Percentiles rank a stretch among this genome's conserved stretches.
Conservation (phyloP, 2,113 vertebrate genomes). For the Chelonoidis abingdonii region DNA sequence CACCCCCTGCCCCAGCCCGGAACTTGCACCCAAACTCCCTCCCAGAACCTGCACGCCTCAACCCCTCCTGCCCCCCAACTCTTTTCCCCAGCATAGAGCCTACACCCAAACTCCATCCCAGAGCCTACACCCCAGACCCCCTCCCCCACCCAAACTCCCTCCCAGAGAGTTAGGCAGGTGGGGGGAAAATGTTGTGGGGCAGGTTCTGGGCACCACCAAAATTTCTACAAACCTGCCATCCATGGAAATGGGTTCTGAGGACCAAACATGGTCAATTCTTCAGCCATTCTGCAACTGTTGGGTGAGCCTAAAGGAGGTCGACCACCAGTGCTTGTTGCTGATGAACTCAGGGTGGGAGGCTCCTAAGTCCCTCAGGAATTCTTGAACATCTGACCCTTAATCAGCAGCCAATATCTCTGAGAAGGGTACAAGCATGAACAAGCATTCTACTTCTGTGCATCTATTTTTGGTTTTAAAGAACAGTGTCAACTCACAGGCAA, state of each 20-base stretch:
- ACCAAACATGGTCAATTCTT: background rate
- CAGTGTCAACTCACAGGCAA: background rate
- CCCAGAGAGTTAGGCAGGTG: no score
- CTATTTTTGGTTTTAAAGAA: conserved; percentile 25
- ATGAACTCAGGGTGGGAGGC: background rate
- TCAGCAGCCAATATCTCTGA: background rate
- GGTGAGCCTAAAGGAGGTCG: background rate
- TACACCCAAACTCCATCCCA: no score
- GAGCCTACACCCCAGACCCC: no score
- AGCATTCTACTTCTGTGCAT: background rate
- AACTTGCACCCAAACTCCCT: no score
- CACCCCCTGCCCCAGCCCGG: no score
- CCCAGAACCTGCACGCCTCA: no score
- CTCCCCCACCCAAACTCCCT: no score
- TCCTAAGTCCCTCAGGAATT: background rate
- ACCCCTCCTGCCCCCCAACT: no score
- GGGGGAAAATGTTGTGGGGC: no score
- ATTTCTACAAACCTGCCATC: no score
- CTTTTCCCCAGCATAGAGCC: no score
- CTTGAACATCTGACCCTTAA: rapidly evolving
- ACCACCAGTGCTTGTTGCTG: background rate
- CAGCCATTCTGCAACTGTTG: background rate
- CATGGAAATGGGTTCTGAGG: background rate
- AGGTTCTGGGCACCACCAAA: no score
- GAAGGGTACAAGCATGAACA: rapidly evolving